These are phyloP conservation scores for Orthonevra nobilis DNA, from an alignment of 2,888 invertebrate species.

Conservation along the genomic window DNA sequence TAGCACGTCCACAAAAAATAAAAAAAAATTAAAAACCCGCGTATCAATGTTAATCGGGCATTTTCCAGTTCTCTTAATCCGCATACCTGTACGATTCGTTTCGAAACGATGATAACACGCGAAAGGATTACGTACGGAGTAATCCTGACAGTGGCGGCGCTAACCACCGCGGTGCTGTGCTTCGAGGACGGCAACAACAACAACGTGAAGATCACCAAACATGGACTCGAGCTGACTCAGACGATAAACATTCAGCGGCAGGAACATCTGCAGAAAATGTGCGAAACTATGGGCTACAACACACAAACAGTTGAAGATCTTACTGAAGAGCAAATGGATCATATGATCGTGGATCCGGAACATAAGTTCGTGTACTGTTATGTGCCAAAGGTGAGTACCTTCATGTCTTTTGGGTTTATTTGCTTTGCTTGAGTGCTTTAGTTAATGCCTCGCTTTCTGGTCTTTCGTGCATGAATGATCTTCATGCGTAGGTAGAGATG, in stretches of 20 bases:
- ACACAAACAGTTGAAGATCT: constrained; percentile 80
- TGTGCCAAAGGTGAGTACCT: constrained; percentile 90
- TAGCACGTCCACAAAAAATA: constrained; percentile 1
- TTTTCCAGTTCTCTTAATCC: constrained; percentile 39
- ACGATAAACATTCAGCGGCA: constrained; percentile 84
- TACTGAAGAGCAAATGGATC: constrained; percentile 84
- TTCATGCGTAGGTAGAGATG: constrained; percentile 4
- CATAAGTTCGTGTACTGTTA: constrained; percentile 94
- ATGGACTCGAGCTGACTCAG: constrained; percentile 83
- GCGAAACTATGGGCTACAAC: constrained; percentile 81
- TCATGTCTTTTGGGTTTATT: constrained; percentile 65
- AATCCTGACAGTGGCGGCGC: constrained; percentile 58
- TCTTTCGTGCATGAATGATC: neutral
- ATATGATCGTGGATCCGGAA: constrained; percentile 90
- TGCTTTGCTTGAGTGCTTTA: neutral
- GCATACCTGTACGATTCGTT: constrained; percentile 30
- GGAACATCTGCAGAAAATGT: constrained; percentile 83
- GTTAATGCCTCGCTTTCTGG: neutral
- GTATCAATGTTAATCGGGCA: constrained; percentile 60
- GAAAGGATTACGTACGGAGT: constrained; percentile 56
- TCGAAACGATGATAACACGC: constrained; percentile 67
- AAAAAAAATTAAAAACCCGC: too few relatives aligned
- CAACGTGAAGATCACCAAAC: constrained; percentile 79
- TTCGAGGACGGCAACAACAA: constrained; percentile 79
- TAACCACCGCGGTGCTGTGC: constrained; percentile 48